These are phyloP conservation scores for Trogon surrucura DNA, from an alignment of 2,113 vertebrate genomes.

Conservation along the genomic window DNA sequence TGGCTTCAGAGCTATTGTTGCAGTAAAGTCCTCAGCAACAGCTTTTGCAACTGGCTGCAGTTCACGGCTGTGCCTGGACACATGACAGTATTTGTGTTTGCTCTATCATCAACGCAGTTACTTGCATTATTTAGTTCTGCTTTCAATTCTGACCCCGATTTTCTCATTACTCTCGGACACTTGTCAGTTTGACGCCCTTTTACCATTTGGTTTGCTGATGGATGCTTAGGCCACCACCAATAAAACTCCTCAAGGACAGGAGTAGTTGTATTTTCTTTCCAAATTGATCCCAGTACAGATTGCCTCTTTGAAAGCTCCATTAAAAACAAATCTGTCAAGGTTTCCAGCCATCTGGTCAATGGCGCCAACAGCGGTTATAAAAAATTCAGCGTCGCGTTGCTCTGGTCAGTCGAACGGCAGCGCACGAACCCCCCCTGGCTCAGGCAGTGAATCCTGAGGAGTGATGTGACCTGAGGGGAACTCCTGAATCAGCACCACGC, in stretches of 20 bases:
- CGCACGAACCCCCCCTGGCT: background rate
- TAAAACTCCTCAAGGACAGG: slow-evolving; percentile 39
- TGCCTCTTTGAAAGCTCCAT: slow-evolving; percentile 52
- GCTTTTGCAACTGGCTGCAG: background rate
- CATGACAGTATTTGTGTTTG: background rate
- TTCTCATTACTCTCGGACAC: background rate
- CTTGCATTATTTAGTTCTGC: background rate
- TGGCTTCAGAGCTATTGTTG: background rate
- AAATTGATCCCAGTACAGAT: slow-evolving; percentile 38
- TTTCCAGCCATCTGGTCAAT: slow-evolving; percentile 52
- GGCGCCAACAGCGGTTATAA: background rate
- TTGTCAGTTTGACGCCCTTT: slow-evolving; percentile 20
- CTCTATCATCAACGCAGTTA: background rate
- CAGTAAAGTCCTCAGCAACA: background rate
- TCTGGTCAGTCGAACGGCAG: background rate
- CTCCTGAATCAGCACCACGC: background rate
- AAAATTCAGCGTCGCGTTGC: background rate
- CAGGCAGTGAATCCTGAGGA: background rate
- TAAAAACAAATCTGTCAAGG: slow-evolving; percentile 64
- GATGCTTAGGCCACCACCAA: background rate
- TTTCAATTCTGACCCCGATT: background rate
- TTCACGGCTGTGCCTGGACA: background rate
- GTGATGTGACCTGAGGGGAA: background rate
- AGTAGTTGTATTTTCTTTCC: slow-evolving; percentile 1
- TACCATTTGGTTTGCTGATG: background rate